Base-by-base conservation (phyloP, 2,113 vertebrate species). In the Corvus cornix region DNA sequence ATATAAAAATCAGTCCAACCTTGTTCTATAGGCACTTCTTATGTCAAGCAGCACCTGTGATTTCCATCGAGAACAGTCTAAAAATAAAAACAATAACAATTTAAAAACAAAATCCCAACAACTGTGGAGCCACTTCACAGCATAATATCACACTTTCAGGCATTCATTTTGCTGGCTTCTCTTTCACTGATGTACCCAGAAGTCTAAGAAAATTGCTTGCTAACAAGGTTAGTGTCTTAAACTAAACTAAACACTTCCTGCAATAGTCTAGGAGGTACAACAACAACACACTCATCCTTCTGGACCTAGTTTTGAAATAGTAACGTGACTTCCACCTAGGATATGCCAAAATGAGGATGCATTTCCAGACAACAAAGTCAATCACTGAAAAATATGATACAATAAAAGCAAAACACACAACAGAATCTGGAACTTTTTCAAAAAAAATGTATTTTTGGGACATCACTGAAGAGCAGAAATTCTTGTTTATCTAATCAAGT, bases 341-440 rank as follows among this genome's bases (percentile, higher is more conserved):
- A 63, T 18, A 48, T 22, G 27, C 4, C 18, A 67, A 62, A 83
- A 72, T 22, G 12, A 13, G 4, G 33, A 91, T 3, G 4, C 9
- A 43, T 64, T 84, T 69, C 44, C 17, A 91, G 63, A 59, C 13
- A 28, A 35, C 7, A 12, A 58, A 22, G 18, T 27, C 11, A 87
- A 63, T 5, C 19, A 81, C 15, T 51, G n/a, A 8, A 66, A 68
- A n/a, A 35, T 56, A 24, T 3, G 1, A 10, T 39, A 43, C 0
- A 3, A 67, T 37, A 27, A 70, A 77, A 81, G 14, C 8, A 66
- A 85, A 80, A 37, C 2, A 53, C 14, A 83, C 13, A 33, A 49
- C 16, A 79, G 18, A 62, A 15, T 84, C 10, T 55, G 17, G 7
- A 88, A 27, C 3, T 11, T 24, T 55, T 73, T 27, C 3, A 7